Evolutionary conservation across 2,797 vertebrate genomes (phyloP).

Genomic region (Lindbergichthys nudifrons): DNA sequence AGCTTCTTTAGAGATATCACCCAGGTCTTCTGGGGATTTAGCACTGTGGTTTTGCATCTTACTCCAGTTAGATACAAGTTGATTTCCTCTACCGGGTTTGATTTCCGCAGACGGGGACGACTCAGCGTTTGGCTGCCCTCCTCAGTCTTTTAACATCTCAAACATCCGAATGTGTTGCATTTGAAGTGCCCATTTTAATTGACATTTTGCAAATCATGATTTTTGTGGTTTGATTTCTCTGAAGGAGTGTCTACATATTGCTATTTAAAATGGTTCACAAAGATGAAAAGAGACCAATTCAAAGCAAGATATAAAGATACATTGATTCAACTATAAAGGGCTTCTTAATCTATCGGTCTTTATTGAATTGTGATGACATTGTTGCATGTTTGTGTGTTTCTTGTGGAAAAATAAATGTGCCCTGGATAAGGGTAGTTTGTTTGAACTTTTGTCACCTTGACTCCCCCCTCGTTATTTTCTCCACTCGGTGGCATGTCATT

Average conservation of each 20-base stretch:
- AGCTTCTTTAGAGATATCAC: conserved; percentile 60
- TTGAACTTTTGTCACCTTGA: conserved; percentile 69
- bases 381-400: conserved; percentile 89
- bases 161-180: conserved; percentile 69
- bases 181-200: conserved; percentile 70
- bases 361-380: conserved; percentile 86
- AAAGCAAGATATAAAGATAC: conserved; percentile 73
- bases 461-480: conserved; percentile 22
- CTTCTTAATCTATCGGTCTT: conserved; percentile 86
- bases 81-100: conserved; percentile 27
- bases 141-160: conserved; percentile 50
- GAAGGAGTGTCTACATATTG: conserved; percentile 59
- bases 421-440: conserved; percentile 73
- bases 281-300: conserved; percentile 55
- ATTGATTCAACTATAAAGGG: conserved; percentile 86
- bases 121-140: conserved; percentile 65
- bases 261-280: conserved; percentile 57
- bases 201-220: conserved; percentile 48
- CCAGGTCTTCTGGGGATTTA: conserved; percentile 65
- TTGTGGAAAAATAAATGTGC: conserved; percentile 87
- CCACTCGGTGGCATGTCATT: conserved; percentile 6
- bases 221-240: conserved; percentile 59
- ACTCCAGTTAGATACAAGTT: conserved; percentile 37
- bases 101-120: conserved; percentile 44
- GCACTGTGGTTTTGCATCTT: conserved; percentile 71